A percentile compares a stretch with the other conserved stretches of the same genome.
phyloP scores from a whole-genome alignment of 2,888 invertebrate genomes.

The Ennomos erosarius region DNA sequence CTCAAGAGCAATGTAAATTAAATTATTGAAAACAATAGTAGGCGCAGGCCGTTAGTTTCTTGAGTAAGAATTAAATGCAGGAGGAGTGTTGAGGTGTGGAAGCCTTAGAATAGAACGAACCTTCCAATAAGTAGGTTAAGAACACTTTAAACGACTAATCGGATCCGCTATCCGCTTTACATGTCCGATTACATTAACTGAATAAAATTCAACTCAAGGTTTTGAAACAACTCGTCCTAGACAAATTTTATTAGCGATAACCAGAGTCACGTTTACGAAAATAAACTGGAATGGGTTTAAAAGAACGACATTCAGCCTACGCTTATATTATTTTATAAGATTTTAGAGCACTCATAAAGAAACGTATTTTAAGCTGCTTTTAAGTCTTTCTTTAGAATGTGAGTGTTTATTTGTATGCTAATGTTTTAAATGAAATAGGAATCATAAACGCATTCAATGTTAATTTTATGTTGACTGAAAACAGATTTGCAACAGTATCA shows the following conservation, averaged over 20 bases:
- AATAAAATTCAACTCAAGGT: conserved; percentile 36
- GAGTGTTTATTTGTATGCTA: conserved; percentile 51
- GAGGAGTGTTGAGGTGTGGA: conserved; percentile 56
- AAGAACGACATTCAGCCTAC: conserved; percentile 59
- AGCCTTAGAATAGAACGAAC: conserved; percentile 62
- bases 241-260: conserved; percentile 38
- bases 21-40: conserved; percentile 13
- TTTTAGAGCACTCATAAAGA: conserved; percentile 70
- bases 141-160: conserved; percentile 59
- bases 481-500: conserved; percentile 46
- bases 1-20: conserved; percentile 3
- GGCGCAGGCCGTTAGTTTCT: conserved; percentile 26
- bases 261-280: conserved; percentile 41
- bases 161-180: conserved; percentile 45
- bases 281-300: conserved; percentile 53
- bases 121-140: conserved; percentile 65
- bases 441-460: conserved; percentile 49
- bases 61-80: conserved; percentile 40
- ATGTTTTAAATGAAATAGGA: conserved; percentile 53
- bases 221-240: conserved; percentile 33
- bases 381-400: conserved; percentile 50
- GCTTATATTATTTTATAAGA: conserved; percentile 39
- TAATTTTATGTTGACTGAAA: conserved; percentile 48
- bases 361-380: conserved; percentile 47
- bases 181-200: conserved; percentile 40